Base-by-base conservation (phyloP, 2,888 invertebrate genomes). In the Lasioglossum lativentre region DNA sequence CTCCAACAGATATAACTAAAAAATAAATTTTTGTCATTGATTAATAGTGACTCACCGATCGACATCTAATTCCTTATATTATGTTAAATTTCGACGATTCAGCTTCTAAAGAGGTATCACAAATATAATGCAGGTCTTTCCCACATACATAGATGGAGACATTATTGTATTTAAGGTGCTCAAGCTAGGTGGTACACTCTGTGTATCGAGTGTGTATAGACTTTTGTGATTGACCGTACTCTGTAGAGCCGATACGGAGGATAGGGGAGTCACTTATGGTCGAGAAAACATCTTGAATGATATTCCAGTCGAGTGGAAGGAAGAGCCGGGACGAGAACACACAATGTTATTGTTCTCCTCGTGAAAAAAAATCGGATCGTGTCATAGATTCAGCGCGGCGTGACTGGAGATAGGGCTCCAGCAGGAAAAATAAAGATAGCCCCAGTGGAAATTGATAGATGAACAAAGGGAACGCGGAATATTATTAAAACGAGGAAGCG, bases 381-480 rank as follows among this genome's bases (percentile, higher is more conserved):
- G 72, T 47, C 73, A 68, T 47, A 40, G 52, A 52, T 70, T 70
- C 56, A n/a, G 42, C 14, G 47, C 66, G 76, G 66, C 45, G 63
- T 19, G 63, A 14, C 12, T 0, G 63, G 30, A 19, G 63, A 63
- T 63, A 6, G 30, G 19, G 47, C 47, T 23, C 38, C 14, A 6
- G 70, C 40, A 14, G 38, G 38, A 10, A 59, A 19, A 40, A 56
- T 56, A 59, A 70, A 45, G 78, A 85, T 78, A 56, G 72, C 52
- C 30, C 30, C 63, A 45, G 82, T 1, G 79, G 56, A 68, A 77
- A 86, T 82, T 76, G 82, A 82, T 82, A 82, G 85, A 86, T 74
- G 79, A 59, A 80, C 78, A 75, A 72, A 75, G 82, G 76, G 78
- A 85, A 82, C 66, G 66, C n/a, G 87, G 72, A 82, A 82, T 78